These are phyloP conservation scores for Ciconia stormi DNA, from an alignment of 2,113 vertebrate species.

Conservation along the genomic window DNA sequence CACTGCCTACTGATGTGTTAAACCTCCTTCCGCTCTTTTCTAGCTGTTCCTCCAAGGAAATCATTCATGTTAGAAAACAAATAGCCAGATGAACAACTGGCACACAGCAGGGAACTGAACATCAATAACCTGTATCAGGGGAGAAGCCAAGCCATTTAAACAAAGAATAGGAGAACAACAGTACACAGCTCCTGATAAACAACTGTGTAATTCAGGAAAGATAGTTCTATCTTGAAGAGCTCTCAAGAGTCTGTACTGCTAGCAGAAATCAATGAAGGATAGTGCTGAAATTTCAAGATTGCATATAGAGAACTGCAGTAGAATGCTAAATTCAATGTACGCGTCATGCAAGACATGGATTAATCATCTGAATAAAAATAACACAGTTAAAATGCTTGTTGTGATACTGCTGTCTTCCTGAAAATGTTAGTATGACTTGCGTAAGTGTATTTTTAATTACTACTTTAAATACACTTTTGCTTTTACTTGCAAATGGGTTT, in stretches of 20 bases:
- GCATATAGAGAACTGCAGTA: background rate
- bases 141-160: background rate
- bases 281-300: background rate
- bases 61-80: background rate
- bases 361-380: conserved; percentile 23
- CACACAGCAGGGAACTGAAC: background rate
- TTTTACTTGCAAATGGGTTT: background rate
- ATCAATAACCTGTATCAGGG: background rate
- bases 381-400: background rate
- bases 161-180: background rate
- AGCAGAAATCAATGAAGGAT: background rate
- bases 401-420: background rate
- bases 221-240: background rate
- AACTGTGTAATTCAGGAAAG: background rate
- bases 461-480: background rate
- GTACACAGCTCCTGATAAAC: background rate
- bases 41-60: background rate
- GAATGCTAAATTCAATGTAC: background rate
- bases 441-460: background rate
- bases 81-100: background rate
- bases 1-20: background rate
- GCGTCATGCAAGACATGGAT: background rate
- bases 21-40: background rate
- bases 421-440: background rate
- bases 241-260: background rate